A percentile compares a stretch with the other conserved stretches of the same genome.
Conservation (phyloP, 1,140 invertebrate genomes). For the Rhopalosiphum maidis region DNA sequence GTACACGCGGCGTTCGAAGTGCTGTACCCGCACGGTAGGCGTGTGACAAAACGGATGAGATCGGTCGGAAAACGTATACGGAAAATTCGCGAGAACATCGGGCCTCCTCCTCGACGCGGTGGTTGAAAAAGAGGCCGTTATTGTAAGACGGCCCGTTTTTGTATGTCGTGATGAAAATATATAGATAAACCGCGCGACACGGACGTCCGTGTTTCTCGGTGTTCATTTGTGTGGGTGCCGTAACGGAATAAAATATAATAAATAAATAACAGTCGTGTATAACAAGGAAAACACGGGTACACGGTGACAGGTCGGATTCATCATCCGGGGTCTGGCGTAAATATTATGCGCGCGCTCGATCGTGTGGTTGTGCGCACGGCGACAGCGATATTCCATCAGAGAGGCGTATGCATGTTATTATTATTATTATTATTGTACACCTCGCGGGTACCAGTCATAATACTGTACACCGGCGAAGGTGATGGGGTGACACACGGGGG, state of each 20-base stretch:
- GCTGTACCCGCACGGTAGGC: neutral
- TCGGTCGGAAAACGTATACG: neutral
- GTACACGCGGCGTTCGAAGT: too few species aligned
- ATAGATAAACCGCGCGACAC: neutral
- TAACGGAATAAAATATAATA: neutral
- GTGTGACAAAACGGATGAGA: neutral
- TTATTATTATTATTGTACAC: neutral
- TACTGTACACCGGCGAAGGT: neutral
- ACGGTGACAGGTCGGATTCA: neutral
- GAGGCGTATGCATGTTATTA: neutral
- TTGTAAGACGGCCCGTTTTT: neutral
- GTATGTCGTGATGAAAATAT: neutral
- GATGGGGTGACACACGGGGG: neutral
- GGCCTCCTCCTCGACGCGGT: too few species aligned
- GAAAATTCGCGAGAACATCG: neutral
- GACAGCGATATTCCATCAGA: neutral
- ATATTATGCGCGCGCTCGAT: neutral
- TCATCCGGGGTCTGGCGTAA: neutral
- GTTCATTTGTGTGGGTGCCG: neutral
- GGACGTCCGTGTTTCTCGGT: neutral
- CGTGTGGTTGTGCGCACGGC: neutral
- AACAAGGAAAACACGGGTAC: neutral
- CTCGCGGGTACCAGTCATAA: neutral
- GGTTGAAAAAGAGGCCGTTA: neutral
- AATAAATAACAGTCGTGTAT: neutral